A percentile compares a stretch with the other conserved stretches of the same genome.
phyloP scores from a whole-genome alignment of 2,797 vertebrate genomes.

The Sebastes diaconus region DNA sequence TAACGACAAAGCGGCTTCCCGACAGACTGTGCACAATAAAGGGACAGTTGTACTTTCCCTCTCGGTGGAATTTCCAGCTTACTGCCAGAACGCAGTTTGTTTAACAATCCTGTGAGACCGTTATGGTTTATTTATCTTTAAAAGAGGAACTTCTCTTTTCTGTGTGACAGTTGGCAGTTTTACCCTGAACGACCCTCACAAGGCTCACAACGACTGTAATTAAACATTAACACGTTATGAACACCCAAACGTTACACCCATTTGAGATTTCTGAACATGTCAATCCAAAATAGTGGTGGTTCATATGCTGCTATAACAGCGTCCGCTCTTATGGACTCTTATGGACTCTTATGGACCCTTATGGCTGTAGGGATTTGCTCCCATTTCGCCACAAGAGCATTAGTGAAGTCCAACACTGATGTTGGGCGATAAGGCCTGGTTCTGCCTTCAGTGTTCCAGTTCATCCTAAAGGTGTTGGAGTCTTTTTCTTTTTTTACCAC shows the following conservation, averaged over 20 bases:
- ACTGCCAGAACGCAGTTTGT: slow-evolving; percentile 49
- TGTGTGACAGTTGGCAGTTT: slow-evolving; percentile 32
- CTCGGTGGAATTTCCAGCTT: slow-evolving; percentile 45
- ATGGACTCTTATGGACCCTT: background rate
- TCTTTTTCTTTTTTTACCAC: no score
- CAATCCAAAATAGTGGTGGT: background rate
- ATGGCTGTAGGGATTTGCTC: background rate
- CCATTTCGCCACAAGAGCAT: background rate
- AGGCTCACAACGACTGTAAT: background rate
- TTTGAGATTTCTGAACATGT: background rate
- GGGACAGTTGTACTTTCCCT: slow-evolving; percentile 50
- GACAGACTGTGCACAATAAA: slow-evolving; percentile 41
- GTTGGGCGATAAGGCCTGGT: no score
- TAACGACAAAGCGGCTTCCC: slow-evolving; percentile 29
- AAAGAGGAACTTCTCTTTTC: slow-evolving; percentile 53
- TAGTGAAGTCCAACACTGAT: background rate
- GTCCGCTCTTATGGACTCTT: background rate
- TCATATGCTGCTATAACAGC: background rate
- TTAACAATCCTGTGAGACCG: slow-evolving; percentile 41
- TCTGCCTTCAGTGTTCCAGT: background rate
- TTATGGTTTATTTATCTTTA: slow-evolving; percentile 52
- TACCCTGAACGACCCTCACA: background rate
- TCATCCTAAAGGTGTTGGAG: background rate
- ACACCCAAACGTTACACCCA: background rate
- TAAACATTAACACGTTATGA: background rate